Conservation (phyloP, 2,113 vertebrate genomes). For the human region GRCh38 chr6:136883501-136884000, state of each 20-base stretch:
- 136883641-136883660: not conserved
- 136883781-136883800: not conserved
- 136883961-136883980: not conserved
- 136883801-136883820: not conserved
- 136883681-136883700: not conserved
- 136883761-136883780: not conserved
- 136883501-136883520: not conserved
- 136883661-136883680: not conserved
- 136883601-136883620: not conserved
- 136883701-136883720: not conserved
- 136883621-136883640: not conserved
- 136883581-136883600: not conserved
- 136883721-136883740: not conserved
- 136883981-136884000: not conserved
- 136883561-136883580: not conserved
- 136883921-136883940: slow-evolving; percentile 13
- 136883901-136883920: not conserved
- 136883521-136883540: not conserved
- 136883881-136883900: not conserved
- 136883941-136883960: slow-evolving; percentile 24
- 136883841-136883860: not conserved
- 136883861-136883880: not conserved
- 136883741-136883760: not conserved
- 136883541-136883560: not conserved
- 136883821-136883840: not conserved